Conservation (phyloP, 2,888 invertebrate genomes). For the Lepeophtheirus nordmannii region DNA sequence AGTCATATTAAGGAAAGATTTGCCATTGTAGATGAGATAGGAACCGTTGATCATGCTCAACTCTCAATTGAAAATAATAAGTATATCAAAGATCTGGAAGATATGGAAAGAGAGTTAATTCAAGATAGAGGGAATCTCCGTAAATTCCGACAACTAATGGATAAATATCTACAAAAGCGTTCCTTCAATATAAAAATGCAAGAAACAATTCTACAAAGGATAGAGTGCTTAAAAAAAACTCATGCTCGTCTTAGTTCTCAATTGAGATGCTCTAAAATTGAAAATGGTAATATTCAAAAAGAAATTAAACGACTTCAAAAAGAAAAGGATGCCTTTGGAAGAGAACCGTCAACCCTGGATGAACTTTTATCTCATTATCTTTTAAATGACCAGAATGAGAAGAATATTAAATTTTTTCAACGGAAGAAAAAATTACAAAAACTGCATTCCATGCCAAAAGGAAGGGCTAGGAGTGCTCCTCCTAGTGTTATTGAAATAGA, state of each 20-base stretch:
- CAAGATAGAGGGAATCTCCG: not conserved
- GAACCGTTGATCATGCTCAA: not conserved
- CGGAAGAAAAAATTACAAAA: not conserved
- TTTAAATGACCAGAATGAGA: too few relatives aligned
- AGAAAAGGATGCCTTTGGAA: not conserved
- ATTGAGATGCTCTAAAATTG: not conserved
- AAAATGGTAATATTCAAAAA: not conserved
- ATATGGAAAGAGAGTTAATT: not conserved
- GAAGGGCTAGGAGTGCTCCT: not conserved
- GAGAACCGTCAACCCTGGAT: not conserved
- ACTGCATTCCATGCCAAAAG: not conserved
- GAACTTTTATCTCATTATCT: not conserved
- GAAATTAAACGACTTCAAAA: not conserved
- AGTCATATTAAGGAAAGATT: not conserved
- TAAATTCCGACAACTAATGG: not conserved
- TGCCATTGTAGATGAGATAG: not conserved
- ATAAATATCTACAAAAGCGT: not conserved
- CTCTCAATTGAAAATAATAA: not conserved
- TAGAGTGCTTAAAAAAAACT: too few relatives aligned
- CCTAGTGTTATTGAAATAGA: not conserved
- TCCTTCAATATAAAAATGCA: not conserved
- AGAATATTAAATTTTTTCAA: too few relatives aligned
- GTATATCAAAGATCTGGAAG: not conserved
- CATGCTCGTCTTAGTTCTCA: too few relatives aligned
- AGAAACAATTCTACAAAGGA: too few relatives aligned